Evolutionary conservation across 2,888 invertebrate species (phyloP).

Genomic region (Lamellibrachia satsuma): DNA sequence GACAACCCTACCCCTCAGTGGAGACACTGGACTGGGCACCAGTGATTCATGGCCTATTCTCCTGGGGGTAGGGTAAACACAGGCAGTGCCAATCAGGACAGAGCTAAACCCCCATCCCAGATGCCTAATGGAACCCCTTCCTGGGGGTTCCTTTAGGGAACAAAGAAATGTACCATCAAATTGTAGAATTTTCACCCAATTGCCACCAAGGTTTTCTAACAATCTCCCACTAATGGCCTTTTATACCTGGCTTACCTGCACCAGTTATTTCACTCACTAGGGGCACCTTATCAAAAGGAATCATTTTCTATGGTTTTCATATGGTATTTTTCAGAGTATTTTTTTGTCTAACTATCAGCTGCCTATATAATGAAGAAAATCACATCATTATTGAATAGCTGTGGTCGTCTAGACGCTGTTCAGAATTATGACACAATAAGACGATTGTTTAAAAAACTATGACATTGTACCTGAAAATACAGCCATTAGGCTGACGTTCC

Average conservation of each 20-base stretch:
- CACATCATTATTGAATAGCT: background rate
- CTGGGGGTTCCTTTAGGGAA: background rate
- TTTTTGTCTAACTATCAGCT: background rate
- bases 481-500: background rate
- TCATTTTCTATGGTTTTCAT: background rate
- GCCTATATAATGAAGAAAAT: background rate
- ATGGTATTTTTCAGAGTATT: background rate
- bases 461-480: background rate
- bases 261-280: background rate
- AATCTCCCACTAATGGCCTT: background rate
- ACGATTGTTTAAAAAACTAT: background rate
- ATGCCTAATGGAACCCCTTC: background rate
- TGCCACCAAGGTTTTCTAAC: background rate
- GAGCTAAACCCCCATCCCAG: background rate
- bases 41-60: background rate
- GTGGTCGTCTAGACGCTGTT: background rate
- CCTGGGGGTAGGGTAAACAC: constrained; percentile 1
- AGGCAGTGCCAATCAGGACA: background rate
- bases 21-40: background rate
- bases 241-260: background rate
- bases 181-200: background rate
- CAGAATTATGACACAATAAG: background rate
- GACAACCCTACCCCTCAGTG: background rate
- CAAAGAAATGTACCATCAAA: background rate
- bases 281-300: background rate